Evolutionary conservation across 1,140 invertebrate genomes (phyloP), one percentile per base, ranked within the genome.

Genomic region (Meloidogyne hapla): DNA sequence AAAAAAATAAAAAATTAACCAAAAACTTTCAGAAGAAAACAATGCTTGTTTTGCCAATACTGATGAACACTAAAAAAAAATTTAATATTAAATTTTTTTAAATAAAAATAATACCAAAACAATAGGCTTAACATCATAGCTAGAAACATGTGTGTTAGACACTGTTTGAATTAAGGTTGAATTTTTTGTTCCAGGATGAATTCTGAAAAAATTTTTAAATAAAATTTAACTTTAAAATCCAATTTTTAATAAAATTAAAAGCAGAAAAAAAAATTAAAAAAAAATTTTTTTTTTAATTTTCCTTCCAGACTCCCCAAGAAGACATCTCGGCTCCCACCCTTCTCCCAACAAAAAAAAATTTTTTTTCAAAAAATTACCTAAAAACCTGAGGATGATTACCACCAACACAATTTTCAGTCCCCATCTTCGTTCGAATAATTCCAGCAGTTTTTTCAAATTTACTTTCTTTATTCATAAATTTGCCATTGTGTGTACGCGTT

Each of bases 391-490:
- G 13, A 8, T 6, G 0, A 33, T 33, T 33, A 6, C 33, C 4
- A 45, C 12, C 21, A 45, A 1, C 13, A 12, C 69, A 68, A 79
- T 8, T 33, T 66, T 26, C 23, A 21, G 42, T 61, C 40, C 61
- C 18, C 73, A 92, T 48, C n/a, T 56, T n/a, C n/a, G n/a, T 56
- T 56, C 48, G n/a, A 56, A n/a, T 56, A n/a, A 98, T 88, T 10
- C 96, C 96, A 69, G 95, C 95, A 82, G 94, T 96, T 81, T 94
- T 91, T 87, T 98, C 94, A 89, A 97, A 98, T 81, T 95, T 90
- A 79, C 94, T 97, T 80, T 95, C 90, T 69, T 85, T 91, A 89
- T 98, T 98, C 18, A 98, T 95, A 79, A 98, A 94, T 87, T 94
- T 92, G 71, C 92, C 93, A 48, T 93, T 93, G 88, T 99, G 96